Evolutionary conservation across 2,113 vertebrate genomes (phyloP).

Genomic region (Chunga burmeisteri): DNA sequence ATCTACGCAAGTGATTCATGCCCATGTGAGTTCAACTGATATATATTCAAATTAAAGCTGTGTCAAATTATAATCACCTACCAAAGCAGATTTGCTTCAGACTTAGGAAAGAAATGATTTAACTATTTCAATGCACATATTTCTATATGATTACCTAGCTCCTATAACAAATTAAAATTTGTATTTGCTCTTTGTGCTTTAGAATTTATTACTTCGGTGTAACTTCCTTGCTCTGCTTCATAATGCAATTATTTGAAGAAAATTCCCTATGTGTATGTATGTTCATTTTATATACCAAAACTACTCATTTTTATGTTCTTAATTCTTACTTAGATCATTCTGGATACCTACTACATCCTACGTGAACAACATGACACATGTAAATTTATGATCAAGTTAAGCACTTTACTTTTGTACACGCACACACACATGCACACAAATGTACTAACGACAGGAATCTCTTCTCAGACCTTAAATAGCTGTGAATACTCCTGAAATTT

Average conservation of each 20-base stretch:
- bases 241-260: not conserved
- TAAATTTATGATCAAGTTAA: not conserved
- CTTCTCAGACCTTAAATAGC: not conserved
- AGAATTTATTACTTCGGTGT: not conserved
- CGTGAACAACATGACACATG: fast-evolving
- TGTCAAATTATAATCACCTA: not conserved
- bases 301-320: not conserved
- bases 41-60: not conserved
- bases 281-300: not conserved
- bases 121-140: not conserved
- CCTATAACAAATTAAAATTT: not conserved
- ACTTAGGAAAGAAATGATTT: not conserved
- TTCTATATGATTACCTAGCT: not conserved
- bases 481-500: not conserved
- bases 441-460: not conserved
- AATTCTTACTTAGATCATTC: not conserved
- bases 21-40: not conserved
- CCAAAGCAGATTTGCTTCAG: not conserved
- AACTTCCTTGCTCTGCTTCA: not conserved
- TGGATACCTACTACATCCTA: not conserved
- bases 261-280: not conserved
- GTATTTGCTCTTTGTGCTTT: not conserved
- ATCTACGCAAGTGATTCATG: not conserved
- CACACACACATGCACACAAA: not conserved
- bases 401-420: not conserved